These are phyloP conservation scores for Helicolenus hilgendorfi DNA, from an alignment of 2,797 vertebrate species.

Conservation along the genomic window DNA sequence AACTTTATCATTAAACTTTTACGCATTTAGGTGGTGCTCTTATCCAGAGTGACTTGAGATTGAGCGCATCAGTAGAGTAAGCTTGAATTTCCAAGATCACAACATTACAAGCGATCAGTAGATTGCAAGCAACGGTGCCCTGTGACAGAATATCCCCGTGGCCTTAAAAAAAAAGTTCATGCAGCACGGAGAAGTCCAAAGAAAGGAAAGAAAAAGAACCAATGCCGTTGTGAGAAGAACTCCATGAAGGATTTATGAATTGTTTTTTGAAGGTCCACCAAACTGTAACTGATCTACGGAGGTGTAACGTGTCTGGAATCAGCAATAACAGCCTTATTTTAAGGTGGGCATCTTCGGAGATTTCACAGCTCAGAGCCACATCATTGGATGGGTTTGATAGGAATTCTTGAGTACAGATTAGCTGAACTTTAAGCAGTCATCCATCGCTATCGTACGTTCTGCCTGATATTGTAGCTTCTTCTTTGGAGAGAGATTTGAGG, in stretches of 20 bases:
- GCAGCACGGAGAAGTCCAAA: not conserved
- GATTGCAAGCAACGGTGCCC: constrained; percentile 33
- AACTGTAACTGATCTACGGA: constrained; percentile 64
- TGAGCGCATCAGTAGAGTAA: constrained; percentile 25
- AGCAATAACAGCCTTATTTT: constrained; percentile 40
- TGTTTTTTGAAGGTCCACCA: constrained; percentile 41
- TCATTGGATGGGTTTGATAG: constrained; percentile 33
- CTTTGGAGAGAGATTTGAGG: not conserved
- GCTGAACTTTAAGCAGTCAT: constrained; percentile 39
- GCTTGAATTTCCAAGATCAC: constrained; percentile 61
- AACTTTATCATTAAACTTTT: constrained; percentile 59
- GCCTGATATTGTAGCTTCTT: constrained; percentile 1
- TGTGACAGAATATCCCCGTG: constrained; percentile 14
- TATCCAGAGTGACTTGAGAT: constrained; percentile 54
- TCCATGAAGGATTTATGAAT: constrained; percentile 34
- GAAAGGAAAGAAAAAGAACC: not conserved
- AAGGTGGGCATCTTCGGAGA: constrained; percentile 11
- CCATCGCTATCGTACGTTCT: constrained; percentile 14
- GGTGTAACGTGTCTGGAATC: constrained; percentile 40
- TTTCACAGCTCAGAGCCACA: constrained; percentile 45
- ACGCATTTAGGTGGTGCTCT: constrained; percentile 48
- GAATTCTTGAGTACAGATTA: constrained; percentile 46
- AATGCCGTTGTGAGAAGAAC: not conserved
- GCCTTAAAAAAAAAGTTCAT: not conserved
- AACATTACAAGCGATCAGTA: constrained; percentile 42